A percentile compares a stretch with the other conserved stretches of the same genome.
phyloP scores from a whole-genome alignment of 2,797 vertebrate genomes.

The Sebastes reedi region DNA sequence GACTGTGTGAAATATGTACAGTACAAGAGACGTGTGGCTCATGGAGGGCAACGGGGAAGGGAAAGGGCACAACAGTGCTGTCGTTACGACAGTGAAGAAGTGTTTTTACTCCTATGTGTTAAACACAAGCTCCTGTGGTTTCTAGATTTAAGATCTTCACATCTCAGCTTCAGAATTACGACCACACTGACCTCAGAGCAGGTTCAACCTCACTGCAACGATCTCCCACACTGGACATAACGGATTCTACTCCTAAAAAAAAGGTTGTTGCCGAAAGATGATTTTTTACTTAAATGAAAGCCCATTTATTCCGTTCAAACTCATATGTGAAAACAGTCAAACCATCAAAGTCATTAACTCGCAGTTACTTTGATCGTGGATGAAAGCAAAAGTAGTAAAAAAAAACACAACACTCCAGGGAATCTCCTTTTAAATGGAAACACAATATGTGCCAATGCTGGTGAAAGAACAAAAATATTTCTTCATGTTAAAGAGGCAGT shows the following conservation, averaged over 20 bases:
- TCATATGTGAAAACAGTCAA: neutral
- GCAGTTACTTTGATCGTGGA: constrained; percentile 14
- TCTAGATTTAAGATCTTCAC: constrained; percentile 30
- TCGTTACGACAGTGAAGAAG: constrained; percentile 28
- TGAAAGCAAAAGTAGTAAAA: constrained; percentile 24
- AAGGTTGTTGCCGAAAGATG: neutral
- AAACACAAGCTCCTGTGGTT: constrained; percentile 24
- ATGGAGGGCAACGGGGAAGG: neutral
- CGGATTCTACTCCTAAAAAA: neutral
- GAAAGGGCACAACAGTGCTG: neutral
- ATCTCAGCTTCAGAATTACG: constrained; percentile 17
- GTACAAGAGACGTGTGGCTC: constrained; percentile 30
- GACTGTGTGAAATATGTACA: constrained; percentile 38
- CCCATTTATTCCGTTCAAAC: neutral
- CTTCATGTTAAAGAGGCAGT: neutral
- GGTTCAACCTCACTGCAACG: neutral
- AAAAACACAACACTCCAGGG: neutral
- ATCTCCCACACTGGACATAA: neutral
- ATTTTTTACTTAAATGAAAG: neutral
- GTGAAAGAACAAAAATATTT: neutral
- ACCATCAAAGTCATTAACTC: neutral
- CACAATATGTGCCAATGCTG: neutral
- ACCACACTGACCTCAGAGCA: neutral
- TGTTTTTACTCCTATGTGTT: constrained; percentile 16
- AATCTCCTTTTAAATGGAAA: constrained; percentile 8